Percentiles rank a stretch among this genome's conserved stretches.
Conservation (phyloP, 2,888 invertebrate genomes). For the Rhabditophanes sp. region DNA sequence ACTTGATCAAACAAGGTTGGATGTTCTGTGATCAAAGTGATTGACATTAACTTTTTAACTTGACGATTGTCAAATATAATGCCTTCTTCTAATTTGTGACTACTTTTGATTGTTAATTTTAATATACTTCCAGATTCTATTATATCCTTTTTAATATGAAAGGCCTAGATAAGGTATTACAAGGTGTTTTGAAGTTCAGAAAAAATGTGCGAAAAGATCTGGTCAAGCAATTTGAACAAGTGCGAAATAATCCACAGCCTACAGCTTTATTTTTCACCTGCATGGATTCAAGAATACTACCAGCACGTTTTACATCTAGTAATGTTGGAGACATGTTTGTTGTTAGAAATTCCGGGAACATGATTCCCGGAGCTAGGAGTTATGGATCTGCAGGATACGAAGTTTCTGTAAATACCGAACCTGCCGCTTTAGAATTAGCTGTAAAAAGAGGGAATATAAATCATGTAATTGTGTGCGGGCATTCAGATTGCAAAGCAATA, state of each 20-base stretch:
- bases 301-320: conserved; percentile 75
- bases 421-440: conserved; percentile 79
- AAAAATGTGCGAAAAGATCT: conserved; percentile 56
- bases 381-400: conserved; percentile 50
- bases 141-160: too few relatives aligned
- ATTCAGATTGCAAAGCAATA: conserved; percentile 95
- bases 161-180: conserved; percentile 55
- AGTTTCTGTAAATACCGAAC: conserved; percentile 69
- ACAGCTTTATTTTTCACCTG: conserved; percentile 91
- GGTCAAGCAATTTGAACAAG: conserved; percentile 73
- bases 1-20: too few relatives aligned
- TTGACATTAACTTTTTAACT: too few relatives aligned
- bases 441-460: conserved; percentile 54
- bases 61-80: too few relatives aligned
- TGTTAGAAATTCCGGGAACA: conserved; percentile 84
- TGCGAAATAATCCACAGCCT: conserved; percentile 77
- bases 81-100: too few relatives aligned
- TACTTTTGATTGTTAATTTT: too few relatives aligned
- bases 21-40: too few relatives aligned
- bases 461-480: conserved; percentile 85
- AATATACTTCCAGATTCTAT: too few relatives aligned
- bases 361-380: conserved; percentile 77
- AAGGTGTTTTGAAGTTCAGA: conserved; percentile 75
- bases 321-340: conserved; percentile 93
- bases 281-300: conserved; percentile 92